Evolutionary conservation across 2,888 invertebrate genomes (phyloP).

Genomic region (Orchesellides sinensis): DNA sequence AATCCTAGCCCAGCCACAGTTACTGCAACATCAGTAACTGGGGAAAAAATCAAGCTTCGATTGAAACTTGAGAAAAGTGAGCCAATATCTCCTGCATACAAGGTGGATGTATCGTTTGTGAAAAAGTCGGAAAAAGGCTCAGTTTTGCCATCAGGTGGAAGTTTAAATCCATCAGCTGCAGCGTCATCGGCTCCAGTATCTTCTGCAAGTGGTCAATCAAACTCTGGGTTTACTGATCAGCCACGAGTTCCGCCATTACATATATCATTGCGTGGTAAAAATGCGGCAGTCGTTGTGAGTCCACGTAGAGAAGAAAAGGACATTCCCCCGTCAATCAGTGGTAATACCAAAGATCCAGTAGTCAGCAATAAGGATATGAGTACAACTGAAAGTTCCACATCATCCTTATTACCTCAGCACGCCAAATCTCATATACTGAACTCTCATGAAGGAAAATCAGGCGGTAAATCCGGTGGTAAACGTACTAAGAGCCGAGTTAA

Average conservation of each 20-base stretch:
- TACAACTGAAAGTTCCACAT: background rate
- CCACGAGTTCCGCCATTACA: constrained; percentile 92
- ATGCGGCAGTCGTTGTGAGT: constrained; percentile 87
- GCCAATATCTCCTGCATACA: constrained; percentile 86
- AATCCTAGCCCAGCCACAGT: constrained; percentile 44
- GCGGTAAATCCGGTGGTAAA: constrained; percentile 44
- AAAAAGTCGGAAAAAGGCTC: constrained; percentile 77
- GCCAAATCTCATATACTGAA: constrained; percentile 31
- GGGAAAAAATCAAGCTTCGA: constrained; percentile 87
- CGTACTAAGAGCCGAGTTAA: constrained; percentile 50
- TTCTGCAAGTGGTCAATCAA: background rate
- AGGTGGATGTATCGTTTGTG: constrained; percentile 87
- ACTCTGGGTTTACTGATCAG: constrained; percentile 79
- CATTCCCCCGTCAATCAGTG: constrained; percentile 21
- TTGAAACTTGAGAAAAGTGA: constrained; percentile 90
- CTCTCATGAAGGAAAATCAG: constrained; percentile 39
- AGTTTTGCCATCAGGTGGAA: constrained; percentile 32
- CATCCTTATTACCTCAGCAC: background rate
- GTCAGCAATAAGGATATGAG: constrained; percentile 25
- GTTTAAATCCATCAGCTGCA: background rate
- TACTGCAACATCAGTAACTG: constrained; percentile 50
- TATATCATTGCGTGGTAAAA: constrained; percentile 89
- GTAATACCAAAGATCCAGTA: constrained; percentile 51
- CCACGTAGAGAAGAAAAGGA: constrained; percentile 76
- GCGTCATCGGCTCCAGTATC: background rate